Conservation (phyloP, 2,113 vertebrate genomes). For the Pseudois nayaur region DNA sequence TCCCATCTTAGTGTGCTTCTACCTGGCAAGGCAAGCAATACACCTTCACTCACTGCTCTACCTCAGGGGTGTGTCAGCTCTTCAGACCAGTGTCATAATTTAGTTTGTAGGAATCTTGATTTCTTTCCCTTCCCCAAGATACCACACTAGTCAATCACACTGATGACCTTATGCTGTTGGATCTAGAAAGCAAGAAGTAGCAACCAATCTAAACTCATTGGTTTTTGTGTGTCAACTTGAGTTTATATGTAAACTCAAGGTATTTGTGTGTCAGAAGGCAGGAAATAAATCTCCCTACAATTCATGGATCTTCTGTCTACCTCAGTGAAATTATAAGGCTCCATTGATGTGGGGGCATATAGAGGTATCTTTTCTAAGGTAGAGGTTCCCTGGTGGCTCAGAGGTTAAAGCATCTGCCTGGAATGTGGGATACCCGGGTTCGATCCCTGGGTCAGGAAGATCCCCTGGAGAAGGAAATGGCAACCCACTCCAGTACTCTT, state of each 20-base stretch:
- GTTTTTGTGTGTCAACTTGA: not conserved
- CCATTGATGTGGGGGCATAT: not conserved
- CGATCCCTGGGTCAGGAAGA: too few relatives aligned
- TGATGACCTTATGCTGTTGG: not conserved
- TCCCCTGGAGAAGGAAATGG: too few relatives aligned
- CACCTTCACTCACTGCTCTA: not conserved
- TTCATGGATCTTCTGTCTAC: not conserved
- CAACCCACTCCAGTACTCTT: too few relatives aligned
- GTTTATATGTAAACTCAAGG: not conserved
- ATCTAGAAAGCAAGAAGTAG: not conserved
- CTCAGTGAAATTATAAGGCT: not conserved
- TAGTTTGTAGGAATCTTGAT: not conserved
- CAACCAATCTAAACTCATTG: not conserved
- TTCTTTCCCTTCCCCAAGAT: not conserved
- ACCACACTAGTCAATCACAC: not conserved
- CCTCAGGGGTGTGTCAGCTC: not conserved
- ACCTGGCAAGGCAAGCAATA: not conserved
- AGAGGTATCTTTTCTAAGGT: not conserved
- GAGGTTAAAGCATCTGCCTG: too few relatives aligned
- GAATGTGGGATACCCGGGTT: rapidly evolving
- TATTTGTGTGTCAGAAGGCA: not conserved
- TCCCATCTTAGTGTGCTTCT: not conserved
- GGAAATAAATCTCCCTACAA: not conserved
- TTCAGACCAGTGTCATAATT: not conserved
- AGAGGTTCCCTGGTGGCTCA: too few relatives aligned